Conservation (phyloP, 1,140 invertebrate species). For the Drosophila jambulina region DNA sequence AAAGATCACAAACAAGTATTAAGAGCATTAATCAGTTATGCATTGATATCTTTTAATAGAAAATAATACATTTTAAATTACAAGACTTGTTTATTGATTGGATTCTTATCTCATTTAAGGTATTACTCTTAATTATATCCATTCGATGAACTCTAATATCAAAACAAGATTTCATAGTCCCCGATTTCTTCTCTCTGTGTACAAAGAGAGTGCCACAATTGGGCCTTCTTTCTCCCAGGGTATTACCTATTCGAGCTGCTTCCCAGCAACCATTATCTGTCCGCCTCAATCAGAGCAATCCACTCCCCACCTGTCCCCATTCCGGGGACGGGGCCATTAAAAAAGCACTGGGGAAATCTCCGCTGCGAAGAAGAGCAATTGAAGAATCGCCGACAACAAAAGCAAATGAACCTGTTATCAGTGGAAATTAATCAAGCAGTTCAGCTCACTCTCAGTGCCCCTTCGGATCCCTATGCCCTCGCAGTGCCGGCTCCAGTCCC, state of each 20-base stretch:
- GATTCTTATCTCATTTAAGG: neutral
- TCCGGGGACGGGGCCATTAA: slow-evolving; percentile 36
- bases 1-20: neutral
- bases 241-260: slow-evolving; percentile 34
- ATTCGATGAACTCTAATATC: neutral
- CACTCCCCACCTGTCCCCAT: slow-evolving; percentile 37
- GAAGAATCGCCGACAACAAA: slow-evolving; percentile 80
- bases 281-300: slow-evolving; percentile 35
- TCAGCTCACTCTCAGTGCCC: slow-evolving; percentile 35
- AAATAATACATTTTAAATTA: neutral
- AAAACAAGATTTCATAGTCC: neutral
- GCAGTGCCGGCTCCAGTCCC: neutral
- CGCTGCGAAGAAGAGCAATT: slow-evolving; percentile 55
- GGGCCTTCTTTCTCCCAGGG: slow-evolving; percentile 5
- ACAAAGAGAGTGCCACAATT: slow-evolving; percentile 5
- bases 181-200: neutral
- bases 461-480: slow-evolving; percentile 11
- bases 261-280: slow-evolving; percentile 30
- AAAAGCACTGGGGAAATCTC: slow-evolving; percentile 51
- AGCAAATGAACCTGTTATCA: slow-evolving; percentile 84
- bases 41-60: neutral
- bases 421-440: slow-evolving; percentile 80
- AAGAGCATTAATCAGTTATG: neutral
- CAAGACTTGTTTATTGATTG: too few species aligned
- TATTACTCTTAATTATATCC: neutral